These are phyloP conservation scores for Prosopocoilus inquinatus DNA, from an alignment of 2,888 invertebrate genomes.

Conservation along the genomic window DNA sequence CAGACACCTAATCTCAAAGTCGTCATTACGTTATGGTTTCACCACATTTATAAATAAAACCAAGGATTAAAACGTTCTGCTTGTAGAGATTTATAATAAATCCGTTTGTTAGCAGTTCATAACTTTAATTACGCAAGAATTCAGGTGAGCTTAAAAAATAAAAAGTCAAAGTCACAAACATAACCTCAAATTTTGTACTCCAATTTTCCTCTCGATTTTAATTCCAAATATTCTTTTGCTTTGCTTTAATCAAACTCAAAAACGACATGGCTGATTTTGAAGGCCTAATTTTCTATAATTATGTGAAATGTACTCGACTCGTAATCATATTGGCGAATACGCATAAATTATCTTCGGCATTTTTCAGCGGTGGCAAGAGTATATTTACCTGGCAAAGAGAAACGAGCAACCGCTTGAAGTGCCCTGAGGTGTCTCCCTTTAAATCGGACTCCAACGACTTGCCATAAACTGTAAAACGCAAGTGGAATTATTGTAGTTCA, in stretches of 20 bases:
- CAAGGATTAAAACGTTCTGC: too few species aligned
- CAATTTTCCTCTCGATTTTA: too few species aligned
- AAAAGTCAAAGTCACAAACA: too few species aligned
- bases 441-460: conserved; percentile 81
- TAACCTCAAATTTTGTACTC: too few species aligned
- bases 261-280: not conserved
- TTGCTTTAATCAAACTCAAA: not conserved
- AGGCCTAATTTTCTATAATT: not conserved
- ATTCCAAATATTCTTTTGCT: too few species aligned
- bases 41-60: too few species aligned
- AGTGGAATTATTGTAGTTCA: conserved; percentile 5
- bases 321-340: conserved; percentile 5
- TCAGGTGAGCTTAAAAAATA: too few species aligned
- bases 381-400: conserved; percentile 67
- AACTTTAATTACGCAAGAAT: too few species aligned
- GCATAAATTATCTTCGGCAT: conserved; percentile 17
- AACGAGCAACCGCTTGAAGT: conserved; percentile 88
- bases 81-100: too few species aligned
- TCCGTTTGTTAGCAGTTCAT: too few species aligned
- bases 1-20: too few species aligned
- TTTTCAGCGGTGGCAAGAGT: not conserved
- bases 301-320: not conserved
- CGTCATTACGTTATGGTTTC: too few species aligned
- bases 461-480: conserved; percentile 67
- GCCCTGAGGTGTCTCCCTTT: conserved; percentile 92